phyloP scores from a whole-genome alignment of 1,140 invertebrate genomes.

The Uloborus diversus region DNA sequence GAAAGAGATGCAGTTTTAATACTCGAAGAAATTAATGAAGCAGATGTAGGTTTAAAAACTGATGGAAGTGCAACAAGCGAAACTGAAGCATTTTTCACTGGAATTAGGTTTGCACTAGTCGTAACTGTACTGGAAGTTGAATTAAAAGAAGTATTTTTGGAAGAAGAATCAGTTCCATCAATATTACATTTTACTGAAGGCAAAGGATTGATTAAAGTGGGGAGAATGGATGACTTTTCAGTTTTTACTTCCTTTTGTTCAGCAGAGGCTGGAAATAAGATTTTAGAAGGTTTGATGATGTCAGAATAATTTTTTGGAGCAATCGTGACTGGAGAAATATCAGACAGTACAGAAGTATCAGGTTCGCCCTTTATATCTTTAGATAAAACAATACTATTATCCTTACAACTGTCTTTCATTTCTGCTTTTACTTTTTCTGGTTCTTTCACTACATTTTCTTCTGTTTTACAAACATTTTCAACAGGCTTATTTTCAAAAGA shows the following conservation, averaged over 20 bases:
- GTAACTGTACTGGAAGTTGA: no score
- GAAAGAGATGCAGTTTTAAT: no score
- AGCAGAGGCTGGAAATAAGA: not conserved
- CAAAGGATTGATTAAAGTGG: not conserved
- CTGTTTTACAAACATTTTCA: not conserved
- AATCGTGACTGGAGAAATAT: not conserved
- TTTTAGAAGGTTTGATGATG: not conserved
- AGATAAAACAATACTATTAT: not conserved
- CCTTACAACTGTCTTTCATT: not conserved
- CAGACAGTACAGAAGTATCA: not conserved
- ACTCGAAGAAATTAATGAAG: no score
- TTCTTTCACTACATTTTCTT: not conserved
- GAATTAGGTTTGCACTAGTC: no score
- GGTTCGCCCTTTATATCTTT: not conserved
- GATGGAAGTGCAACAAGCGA: no score
- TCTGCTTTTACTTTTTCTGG: not conserved
- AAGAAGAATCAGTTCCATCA: not conserved
- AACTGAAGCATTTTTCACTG: no score
- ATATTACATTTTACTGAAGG: not conserved
- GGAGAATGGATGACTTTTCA: not conserved
- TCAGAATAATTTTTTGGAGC: not conserved
- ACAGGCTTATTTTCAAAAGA: not conserved
- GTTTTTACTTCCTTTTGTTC: not conserved
- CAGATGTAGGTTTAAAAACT: no score
- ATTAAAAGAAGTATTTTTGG: not conserved